Evolutionary conservation across 2,888 invertebrate species (phyloP), one percentile per base, ranked within the genome.

Genomic region (Cantharis flavilabris): DNA sequence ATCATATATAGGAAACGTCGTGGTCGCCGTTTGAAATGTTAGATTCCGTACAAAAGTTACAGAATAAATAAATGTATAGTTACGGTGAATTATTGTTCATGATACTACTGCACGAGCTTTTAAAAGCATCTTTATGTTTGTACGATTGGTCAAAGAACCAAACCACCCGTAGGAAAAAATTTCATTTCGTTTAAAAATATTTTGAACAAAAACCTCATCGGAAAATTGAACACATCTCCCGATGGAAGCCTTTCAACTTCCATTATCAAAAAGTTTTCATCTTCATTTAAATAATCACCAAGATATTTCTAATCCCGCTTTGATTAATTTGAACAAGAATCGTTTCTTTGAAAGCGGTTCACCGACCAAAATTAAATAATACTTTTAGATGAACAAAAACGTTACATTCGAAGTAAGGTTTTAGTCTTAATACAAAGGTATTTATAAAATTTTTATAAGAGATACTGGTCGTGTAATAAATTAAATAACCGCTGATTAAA

Each of bases 271-370:
- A 79, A 83, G 82, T 84, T 83, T 85, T 85, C 83, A 85, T 86
- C 86, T 86, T 85, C 86, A 87, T 87, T 87, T 87, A 86, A 86
- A 86, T 87, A 87, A 87, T 85, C 86, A 83, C 86, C 84, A 84
- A 84, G 81, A 85, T 87, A 85, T 86, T 85, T 86, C 86, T 86
- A 86, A 86, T 86, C 86, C 85, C 75, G 80, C 82, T 82, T 84
- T 85, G 86, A 86, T 86, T 86, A 86, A 86, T 86, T 85, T 84
- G 83, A 83, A 85, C 83, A 84, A 82, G 84, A 83, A 81, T 82
- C 81, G 82, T 82, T 81, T 81, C 85, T 86, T 86, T 86, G 86
- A 86, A 85, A 83, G 82, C 77, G 75, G 80, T 81, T 75, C 70
- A 79, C 75, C 72, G 74, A 77, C 73, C 64, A 71, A 79, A 77